Base-by-base conservation (phyloP, 2,888 invertebrate genomes). In the Ornithoptera priamus region DNA sequence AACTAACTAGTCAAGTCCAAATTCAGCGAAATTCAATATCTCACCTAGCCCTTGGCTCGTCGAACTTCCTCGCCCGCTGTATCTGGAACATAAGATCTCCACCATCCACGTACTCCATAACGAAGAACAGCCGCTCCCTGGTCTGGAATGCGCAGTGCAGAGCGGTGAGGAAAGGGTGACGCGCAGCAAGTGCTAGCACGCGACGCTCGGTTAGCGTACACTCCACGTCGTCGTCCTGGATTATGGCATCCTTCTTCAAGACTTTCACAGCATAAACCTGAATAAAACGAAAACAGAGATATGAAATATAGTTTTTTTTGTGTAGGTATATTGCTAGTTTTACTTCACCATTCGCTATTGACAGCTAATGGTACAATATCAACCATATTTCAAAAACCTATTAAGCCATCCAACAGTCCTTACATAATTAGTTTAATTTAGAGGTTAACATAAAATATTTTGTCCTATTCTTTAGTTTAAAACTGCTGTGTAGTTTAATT, bases 61-160 rank as follows among this genome's bases (percentile, higher is more conserved):
- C 99, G 92, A 99, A 99, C 93, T 99, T 99, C 74, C 99, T 94
- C 73, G 99, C 98, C 82, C 98, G 95, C 93, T 99, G 99, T 79
- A 99, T 99, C 95, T 99, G 99, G 94, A 99, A 99, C 99, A 99
- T 99, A 80, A 99, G 94, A 93, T 98, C 99, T 78, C 99, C 99
- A 77, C 99, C 99, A 90, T 99, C 86, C 67, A 99, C 99, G 90
- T 99, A 99, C 93, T 99, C 99, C 99, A 99, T 99, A 75, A 99
- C 99, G 93, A 99, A 99, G 94, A 99, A 99, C 76, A 99, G 94
- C 17, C 98, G 95, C 87, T 98, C 98, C 90, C 95, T 95, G 69
- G 99, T 99, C 93, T 99, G 99, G 94, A 99, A 99, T 93, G 98
- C 98, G 84, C 97, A 98, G 94, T 98, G 97, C 81, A 99, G 94